Evolutionary conservation across 2,797 vertebrate species (phyloP), one percentile per base, ranked within the genome.

Genomic region (Tenualosa thibaudeaui): DNA sequence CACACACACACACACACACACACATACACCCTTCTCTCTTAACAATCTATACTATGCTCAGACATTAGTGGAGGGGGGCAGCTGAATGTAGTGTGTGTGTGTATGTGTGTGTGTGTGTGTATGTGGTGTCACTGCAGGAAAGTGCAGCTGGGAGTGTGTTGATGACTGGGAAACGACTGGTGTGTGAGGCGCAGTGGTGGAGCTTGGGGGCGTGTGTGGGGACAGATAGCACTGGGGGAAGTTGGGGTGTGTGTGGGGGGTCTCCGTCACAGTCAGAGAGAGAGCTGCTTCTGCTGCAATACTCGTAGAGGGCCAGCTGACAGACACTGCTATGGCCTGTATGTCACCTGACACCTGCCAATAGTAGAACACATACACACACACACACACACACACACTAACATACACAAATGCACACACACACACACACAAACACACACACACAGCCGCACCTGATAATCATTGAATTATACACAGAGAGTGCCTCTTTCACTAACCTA

Each of bases 391-490:
- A 60, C 88, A 60, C 58, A 60, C 58, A 22, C 58, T 12, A 10
- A 22, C 58, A 60, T 17, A 60, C 58, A 60, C 58, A 60, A 10
- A 60, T 17, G n/a, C 58, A 60, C 58, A 60, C 58, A 60, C 58
- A 60, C 17, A 22, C 58, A 60, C 58, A 22, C 58, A 60, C 58
- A 62, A 22, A 62, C 58, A 62, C 58, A 62, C 58, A 62, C 58
- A 62, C 58, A 62, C 58, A 65, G 26, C 24, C 1, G 71, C 94
- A 94, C 90, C 94, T 91, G 94, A 94, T 95, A 95, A 94, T 95
- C 95, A 95, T 96, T 96, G 92, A 92, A 95, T 96, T 96, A 96
- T 95, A 91, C 93, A 93, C 94, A 95, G 94, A 94, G 94, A 93
- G 94, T 92, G 94, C 94, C 93, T 94, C 94, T 93, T 94, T 94